These are phyloP conservation scores for Metalampra italica DNA, from an alignment of 2,888 invertebrate genomes.

Conservation along the genomic window DNA sequence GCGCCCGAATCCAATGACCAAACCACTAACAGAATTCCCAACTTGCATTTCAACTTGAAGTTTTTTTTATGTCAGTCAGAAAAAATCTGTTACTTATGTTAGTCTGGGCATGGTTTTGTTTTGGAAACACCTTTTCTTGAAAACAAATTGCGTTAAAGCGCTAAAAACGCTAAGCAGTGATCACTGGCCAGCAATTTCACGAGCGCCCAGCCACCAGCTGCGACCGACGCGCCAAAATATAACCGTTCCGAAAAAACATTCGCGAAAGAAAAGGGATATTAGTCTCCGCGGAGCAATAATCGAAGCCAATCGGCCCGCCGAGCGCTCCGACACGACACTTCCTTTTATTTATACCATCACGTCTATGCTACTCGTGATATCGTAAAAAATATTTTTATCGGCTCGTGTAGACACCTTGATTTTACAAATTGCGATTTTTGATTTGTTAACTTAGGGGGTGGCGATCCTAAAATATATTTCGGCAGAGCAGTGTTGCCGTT, in stretches of 20 bases:
- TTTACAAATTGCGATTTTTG: constrained; percentile 32
- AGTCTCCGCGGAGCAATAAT: constrained; percentile 76
- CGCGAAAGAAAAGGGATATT: constrained; percentile 73
- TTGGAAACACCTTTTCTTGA: too few species aligned
- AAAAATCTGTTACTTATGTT: too few species aligned
- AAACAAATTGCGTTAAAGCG: background rate
- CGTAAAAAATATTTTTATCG: constrained; percentile 61
- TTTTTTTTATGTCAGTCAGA: too few species aligned
- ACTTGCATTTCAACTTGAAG: too few species aligned
- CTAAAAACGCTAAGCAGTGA: background rate
- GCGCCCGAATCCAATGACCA: too few species aligned
- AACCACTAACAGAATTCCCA: too few species aligned
- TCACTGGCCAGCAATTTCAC: constrained; percentile 54
- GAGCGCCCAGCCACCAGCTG: constrained; percentile 65
- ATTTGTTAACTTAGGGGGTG: constrained; percentile 25
- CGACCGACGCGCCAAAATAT: constrained; percentile 73
- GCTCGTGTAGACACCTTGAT: constrained; percentile 44
- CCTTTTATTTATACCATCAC: constrained; percentile 64
- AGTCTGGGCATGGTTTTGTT: too few species aligned
- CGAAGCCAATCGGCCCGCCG: constrained; percentile 74
- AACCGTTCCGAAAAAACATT: constrained; percentile 71
- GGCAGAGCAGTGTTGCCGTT: background rate
- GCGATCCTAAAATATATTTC: constrained; percentile 14
- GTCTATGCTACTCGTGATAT: constrained; percentile 52
- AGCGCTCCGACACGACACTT: constrained; percentile 60